Conservation (phyloP, 2,888 invertebrate species). For the Axea sp. region DNA sequence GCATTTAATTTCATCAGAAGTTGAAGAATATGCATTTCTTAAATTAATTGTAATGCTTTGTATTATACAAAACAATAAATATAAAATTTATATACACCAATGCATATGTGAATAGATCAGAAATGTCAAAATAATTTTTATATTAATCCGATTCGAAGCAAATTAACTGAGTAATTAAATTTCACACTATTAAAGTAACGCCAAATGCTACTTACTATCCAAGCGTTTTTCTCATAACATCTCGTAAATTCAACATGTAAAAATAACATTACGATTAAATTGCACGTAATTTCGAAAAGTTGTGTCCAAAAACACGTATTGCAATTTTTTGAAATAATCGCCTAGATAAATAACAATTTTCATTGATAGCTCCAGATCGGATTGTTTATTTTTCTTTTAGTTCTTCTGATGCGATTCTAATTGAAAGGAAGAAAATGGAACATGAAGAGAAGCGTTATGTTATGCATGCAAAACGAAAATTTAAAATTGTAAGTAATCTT, state of each 20-base stretch:
- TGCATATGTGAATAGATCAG: constrained; percentile 29
- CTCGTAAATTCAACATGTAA: constrained; percentile 3
- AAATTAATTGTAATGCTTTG: constrained; percentile 33
- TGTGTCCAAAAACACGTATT: constrained; percentile 36
- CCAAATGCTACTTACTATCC: neutral
- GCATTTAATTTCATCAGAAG: constrained; percentile 45
- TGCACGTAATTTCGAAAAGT: constrained; percentile 43
- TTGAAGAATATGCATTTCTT: constrained; percentile 7
- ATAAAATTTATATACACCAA: constrained; percentile 67
- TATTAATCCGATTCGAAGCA: constrained; percentile 44
- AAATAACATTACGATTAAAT: constrained; percentile 32
- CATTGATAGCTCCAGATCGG: constrained; percentile 30
- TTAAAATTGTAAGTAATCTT: neutral
- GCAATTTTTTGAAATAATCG: constrained; percentile 23
- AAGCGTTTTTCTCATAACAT: constrained; percentile 7
- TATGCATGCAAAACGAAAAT: neutral
- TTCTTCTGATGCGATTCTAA: constrained; percentile 30
- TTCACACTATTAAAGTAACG: constrained; percentile 7
- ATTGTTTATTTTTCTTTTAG: constrained; percentile 16
- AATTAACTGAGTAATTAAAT: constrained; percentile 8
- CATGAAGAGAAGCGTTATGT: constrained; percentile 21
- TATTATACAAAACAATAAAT: constrained; percentile 74
- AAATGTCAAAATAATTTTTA: constrained; percentile 9
- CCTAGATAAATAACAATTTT: constrained; percentile 31
- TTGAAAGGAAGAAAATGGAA: constrained; percentile 20